Evolutionary conservation across 2,113 vertebrate genomes (phyloP), one percentile per base, ranked within the genome.

Genomic region (Oxyura jamaicensis): DNA sequence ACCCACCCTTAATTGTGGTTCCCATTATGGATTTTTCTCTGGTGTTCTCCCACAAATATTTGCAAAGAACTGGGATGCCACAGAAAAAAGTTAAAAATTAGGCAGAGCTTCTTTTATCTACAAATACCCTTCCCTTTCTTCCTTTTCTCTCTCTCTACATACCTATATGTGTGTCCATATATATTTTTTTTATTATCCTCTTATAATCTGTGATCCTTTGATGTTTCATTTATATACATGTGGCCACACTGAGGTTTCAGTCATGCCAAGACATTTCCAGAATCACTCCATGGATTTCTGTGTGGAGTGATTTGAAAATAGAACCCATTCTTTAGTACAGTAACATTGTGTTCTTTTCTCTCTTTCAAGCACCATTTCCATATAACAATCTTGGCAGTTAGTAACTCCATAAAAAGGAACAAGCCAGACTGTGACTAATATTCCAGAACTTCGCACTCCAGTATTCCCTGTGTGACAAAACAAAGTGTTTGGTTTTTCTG

Each of bases 391-490:
- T 96, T 97, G 97, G 97, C 97, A 97, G 87, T 88, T 85, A 91
- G 46, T 72, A 92, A 59, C 66, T 93, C 91, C 96, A 95, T 95
- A 95, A 96, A 96, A 95, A 76, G 55, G 94, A 92, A 52, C 68
- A 96, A 93, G 96, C 96, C 97, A 97, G 96, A 88, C 91, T 96
- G 87, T 97, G 97, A 97, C 94, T 97, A 97, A 97, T 97, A 97
- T 97, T 97, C 97, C 95, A 97, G 94, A 96, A 86, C 89, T 89
- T 95, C 86, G 90, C 84, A 86, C 90, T 96, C 96, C 90, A 92
- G 50, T 90, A 96, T 92, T 87, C 83, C 77, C 95, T 63, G 29
- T 95, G 93, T 88, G 95, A 96, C 90, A 97, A 93, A 97, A 96
- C 92, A 95, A 95, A 95, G 63, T 78, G 74, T 88, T 97, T 96